These are phyloP conservation scores for Temnothorax curvispinosus DNA, from an alignment of 1,140 invertebrate species.

Conservation along the genomic window DNA sequence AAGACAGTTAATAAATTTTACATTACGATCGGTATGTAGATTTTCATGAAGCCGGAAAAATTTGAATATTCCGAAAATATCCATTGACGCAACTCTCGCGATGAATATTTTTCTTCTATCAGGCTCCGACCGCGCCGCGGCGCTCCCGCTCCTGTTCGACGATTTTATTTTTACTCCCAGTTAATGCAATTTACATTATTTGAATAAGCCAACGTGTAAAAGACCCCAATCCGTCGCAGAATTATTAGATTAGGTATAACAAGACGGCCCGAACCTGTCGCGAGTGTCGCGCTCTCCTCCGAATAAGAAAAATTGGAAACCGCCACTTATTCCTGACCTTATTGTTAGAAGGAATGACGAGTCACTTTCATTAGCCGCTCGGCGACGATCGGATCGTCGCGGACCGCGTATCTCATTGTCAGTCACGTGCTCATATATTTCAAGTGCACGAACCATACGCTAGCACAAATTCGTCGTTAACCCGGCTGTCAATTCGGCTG, in stretches of 20 bases:
- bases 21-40: not conserved
- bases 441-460: not conserved
- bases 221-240: not conserved
- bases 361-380: not conserved
- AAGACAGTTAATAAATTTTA: slow-evolving; percentile 34
- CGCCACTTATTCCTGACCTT: not conserved
- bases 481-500: not conserved
- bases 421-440: not conserved
- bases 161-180: slow-evolving; percentile 9
- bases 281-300: not conserved
- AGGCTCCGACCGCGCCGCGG: not conserved
- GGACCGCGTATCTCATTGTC: not conserved
- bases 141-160: not conserved
- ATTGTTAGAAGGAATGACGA: not conserved
- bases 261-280: not conserved
- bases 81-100: slow-evolving; percentile 4
- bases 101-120: slow-evolving; percentile 29
- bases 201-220: not conserved
- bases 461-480: slow-evolving; percentile 16
- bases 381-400: not conserved
- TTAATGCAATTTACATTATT: slow-evolving; percentile 14
- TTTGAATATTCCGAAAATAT: slow-evolving; percentile 22
- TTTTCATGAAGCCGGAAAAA: slow-evolving; percentile 30
- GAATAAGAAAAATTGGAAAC: not conserved
- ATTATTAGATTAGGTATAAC: not conserved